A percentile compares a stretch with the other conserved stretches of the same genome.
phyloP scores from a whole-genome alignment of 2,888 invertebrate genomes.

The Protodeltote pygarga region DNA sequence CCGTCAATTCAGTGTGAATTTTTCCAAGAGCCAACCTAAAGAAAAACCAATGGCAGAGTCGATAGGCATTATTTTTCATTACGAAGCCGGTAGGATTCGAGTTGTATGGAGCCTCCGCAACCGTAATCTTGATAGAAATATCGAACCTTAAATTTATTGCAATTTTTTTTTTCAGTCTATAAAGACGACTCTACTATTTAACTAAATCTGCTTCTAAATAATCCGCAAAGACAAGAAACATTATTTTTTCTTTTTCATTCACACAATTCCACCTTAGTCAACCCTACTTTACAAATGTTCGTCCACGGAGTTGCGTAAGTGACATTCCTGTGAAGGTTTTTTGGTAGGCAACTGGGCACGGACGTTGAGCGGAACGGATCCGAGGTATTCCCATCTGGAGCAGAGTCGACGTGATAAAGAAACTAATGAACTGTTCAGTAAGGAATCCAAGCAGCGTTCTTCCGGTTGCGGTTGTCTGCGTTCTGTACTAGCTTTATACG shows the following conservation, averaged over 20 bases:
- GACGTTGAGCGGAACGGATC: slow-evolving; percentile 74
- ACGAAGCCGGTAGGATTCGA: too few relatives aligned
- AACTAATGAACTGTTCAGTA: slow-evolving; percentile 62
- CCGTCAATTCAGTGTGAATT: too few relatives aligned
- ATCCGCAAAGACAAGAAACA: background rate
- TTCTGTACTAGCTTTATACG: slow-evolving; percentile 7
- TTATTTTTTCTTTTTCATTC: background rate
- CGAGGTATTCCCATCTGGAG: slow-evolving; percentile 57
- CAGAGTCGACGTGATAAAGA: slow-evolving; percentile 52
- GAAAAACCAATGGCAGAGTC: too few relatives aligned
- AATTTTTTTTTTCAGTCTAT: too few relatives aligned
- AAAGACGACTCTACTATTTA: background rate
- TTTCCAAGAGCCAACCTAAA: too few relatives aligned
- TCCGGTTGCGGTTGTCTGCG: slow-evolving; percentile 43
- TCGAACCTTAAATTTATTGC: too few relatives aligned
- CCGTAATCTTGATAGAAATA: too few relatives aligned
- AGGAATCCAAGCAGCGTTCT: slow-evolving; percentile 56
- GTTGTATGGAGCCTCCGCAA: too few relatives aligned
- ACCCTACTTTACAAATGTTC: slow-evolving; percentile 25
- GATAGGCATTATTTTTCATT: too few relatives aligned
- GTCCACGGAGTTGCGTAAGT: slow-evolving; percentile 64
- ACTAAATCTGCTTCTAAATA: background rate
- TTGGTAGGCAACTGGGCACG: slow-evolving; percentile 64
- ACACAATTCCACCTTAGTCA: slow-evolving; percentile 1
- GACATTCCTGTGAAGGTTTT: slow-evolving; percentile 76